phyloP scores from a whole-genome alignment of 2,797 vertebrate genomes.

The Sphenodon punctatus region DNA sequence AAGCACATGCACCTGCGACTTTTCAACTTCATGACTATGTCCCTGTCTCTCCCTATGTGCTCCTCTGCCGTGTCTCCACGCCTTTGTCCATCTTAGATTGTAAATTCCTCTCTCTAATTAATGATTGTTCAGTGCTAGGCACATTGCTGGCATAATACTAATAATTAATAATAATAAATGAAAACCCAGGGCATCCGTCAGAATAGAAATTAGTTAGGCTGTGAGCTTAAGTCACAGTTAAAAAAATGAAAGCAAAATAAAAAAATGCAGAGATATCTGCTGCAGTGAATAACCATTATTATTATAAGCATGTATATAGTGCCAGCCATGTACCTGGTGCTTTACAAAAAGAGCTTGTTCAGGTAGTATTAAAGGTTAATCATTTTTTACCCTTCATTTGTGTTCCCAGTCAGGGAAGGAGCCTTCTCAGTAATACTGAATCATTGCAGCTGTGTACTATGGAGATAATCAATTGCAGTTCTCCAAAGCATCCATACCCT shows the following conservation, averaged over 20 bases:
- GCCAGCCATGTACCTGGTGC: no score
- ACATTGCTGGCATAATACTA: no score
- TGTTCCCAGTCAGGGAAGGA: background rate
- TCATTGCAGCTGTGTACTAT: background rate
- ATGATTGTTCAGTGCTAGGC: no score
- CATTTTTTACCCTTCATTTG: background rate
- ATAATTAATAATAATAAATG: no score
- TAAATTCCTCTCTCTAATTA: no score
- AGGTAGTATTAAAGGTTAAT: background rate
- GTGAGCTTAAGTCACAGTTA: background rate
- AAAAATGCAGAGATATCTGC: background rate
- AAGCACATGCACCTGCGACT: no score
- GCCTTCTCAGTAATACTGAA: background rate
- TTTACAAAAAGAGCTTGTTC: background rate
- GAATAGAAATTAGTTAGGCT: background rate
- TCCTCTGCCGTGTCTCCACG: no score
- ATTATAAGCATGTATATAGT: no score
- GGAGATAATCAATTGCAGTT: background rate
- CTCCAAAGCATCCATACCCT: slow-evolving; percentile 10
- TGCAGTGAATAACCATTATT: background rate
- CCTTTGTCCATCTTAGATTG: no score
- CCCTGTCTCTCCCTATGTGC: no score
- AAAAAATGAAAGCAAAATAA: background rate
- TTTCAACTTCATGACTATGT: no score
- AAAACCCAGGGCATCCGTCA: background rate